A percentile compares a stretch with the other conserved stretches of the same genome.
Conservation (phyloP, 2,888 invertebrate genomes). For the Spatulosminthurus flaviceps region DNA sequence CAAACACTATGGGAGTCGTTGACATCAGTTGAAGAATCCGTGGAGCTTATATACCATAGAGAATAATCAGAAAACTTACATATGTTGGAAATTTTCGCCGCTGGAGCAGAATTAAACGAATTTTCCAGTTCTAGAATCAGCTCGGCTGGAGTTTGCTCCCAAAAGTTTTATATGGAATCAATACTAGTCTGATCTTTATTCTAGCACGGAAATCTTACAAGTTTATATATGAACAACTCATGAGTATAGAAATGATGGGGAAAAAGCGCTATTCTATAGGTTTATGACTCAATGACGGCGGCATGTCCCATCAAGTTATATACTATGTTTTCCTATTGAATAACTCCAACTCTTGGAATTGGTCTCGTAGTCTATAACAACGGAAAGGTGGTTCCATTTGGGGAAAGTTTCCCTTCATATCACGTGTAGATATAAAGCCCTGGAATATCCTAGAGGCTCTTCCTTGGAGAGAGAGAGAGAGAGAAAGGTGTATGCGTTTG, state of each 20-base stretch:
- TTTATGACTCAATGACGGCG: not conserved
- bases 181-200: not conserved
- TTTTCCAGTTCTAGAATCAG: slow-evolving; percentile 8
- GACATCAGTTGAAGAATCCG: not conserved
- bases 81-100: not conserved
- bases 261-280: too few species aligned
- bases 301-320: too few species aligned
- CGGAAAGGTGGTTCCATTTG: slow-evolving; percentile 9
- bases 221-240: too few species aligned
- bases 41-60: not conserved
- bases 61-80: not conserved
- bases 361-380: not conserved
- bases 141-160: not conserved
- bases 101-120: not conserved
- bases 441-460: not conserved
- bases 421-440: not conserved
- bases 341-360: not conserved
- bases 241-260: too few species aligned
- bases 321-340: not conserved
- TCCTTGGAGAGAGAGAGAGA: too few species aligned
- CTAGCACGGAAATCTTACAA: not conserved
- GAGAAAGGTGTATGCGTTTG: too few species aligned
- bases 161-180: slow-evolving; percentile 9
- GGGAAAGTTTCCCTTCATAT: not conserved
- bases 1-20: not conserved